Base-by-base conservation (phyloP, 2,888 invertebrate genomes). In the Pocota personata region DNA sequence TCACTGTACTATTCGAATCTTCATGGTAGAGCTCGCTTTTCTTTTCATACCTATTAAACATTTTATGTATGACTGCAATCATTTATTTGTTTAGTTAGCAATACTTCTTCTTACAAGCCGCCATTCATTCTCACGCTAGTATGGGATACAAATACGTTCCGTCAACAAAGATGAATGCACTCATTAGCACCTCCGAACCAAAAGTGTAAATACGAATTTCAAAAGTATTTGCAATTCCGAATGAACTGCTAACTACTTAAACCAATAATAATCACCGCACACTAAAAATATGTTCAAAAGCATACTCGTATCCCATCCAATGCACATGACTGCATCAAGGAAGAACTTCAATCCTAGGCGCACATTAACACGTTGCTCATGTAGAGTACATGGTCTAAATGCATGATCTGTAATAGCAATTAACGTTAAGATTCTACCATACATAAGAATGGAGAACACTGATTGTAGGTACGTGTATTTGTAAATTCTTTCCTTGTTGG, bases 351-450 rank as follows among this genome's bases (percentile, higher is more conserved):
- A 50, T 24, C 19, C 46, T 35, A 6, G 64, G 48, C 72, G 57
- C 57, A 35, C 50, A 69, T 67, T 67, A 57, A 27, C 66, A 58
- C 43, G 43, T 58, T 50, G 14, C 73, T 48, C 37, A 35, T 43
- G n/a, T 50, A 27, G n/a, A 60, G 58, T 32, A 40, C 64, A 30
- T 64, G 64, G 50, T 67, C 71, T 37, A 60, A 71, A 67, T 82
- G 82, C 86, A 75, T 82, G 80, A 84, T 84, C 80, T 84, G 75
- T 43, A 71, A 60, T 14, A 66, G 76, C 82, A 86, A 86, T 82
- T 86, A 86, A 82, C 86, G 76, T 60, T 24, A n/a, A 32, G 73
- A 78, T 73, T 67, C 64, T 64, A 37, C 48, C 24, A 35, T 27
- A 37, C 79, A 64, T 50, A 40, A 71, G 66, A 72, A 66, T 78